Evolutionary conservation across 2,113 vertebrate species (phyloP).

Genomic region (Mustelus asterias): DNA sequence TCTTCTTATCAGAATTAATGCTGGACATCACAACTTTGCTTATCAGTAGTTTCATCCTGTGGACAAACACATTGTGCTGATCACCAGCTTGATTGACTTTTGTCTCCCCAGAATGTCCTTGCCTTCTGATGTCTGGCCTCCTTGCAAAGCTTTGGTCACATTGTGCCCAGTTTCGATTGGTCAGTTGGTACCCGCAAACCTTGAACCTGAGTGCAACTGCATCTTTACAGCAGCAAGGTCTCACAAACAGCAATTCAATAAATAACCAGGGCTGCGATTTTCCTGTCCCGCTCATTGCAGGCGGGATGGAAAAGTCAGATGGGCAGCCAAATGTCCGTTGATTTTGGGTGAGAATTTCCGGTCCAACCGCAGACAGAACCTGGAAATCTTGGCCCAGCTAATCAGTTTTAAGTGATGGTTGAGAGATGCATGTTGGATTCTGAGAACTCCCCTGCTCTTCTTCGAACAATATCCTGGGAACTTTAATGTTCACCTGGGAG

Average conservation of each 20-base stretch:
- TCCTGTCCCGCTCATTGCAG: too few relatives aligned
- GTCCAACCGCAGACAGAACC: too few relatives aligned
- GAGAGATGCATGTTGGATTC: neutral
- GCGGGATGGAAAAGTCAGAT: too few relatives aligned
- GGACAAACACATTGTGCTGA: neutral
- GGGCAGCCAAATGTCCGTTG: too few relatives aligned
- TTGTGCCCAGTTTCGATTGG: too few relatives aligned
- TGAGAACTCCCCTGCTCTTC: neutral
- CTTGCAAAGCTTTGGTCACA: neutral
- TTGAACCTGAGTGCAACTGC: too few relatives aligned
- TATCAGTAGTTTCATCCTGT: neutral
- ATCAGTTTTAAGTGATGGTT: neutral
- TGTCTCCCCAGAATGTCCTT: neutral
- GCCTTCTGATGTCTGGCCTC: neutral
- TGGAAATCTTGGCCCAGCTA: too few relatives aligned
- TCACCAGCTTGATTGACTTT: neutral
- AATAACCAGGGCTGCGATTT: neutral
- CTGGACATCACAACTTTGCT: neutral
- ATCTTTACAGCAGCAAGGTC: too few relatives aligned
- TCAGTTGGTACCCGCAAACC: too few relatives aligned
- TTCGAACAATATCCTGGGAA: neutral
- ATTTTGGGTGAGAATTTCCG: too few relatives aligned
- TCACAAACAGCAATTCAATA: neutral
- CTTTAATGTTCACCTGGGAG: neutral
- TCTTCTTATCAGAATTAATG: neutral